Percentiles rank a stretch among this genome's conserved stretches.
Evolutionary conservation across 1,140 invertebrate species (phyloP).

Genomic region (Doryteuthis pealeii): DNA sequence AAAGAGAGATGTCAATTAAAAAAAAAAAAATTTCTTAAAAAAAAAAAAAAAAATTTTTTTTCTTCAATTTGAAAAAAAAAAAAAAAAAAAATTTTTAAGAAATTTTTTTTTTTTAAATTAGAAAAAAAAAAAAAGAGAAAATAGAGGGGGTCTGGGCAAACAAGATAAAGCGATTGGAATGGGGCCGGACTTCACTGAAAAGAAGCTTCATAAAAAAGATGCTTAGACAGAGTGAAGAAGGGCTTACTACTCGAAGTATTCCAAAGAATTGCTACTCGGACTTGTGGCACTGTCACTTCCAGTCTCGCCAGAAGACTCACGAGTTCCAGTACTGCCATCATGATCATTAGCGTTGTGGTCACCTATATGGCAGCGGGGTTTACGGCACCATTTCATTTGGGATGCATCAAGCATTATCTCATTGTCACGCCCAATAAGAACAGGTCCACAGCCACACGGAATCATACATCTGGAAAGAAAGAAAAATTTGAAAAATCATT

Average conservation of each 20-base stretch:
- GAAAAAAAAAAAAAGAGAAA: too few relatives aligned
- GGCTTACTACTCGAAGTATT: neutral
- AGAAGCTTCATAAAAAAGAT: neutral
- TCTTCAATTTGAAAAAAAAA: too few relatives aligned
- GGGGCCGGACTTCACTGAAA: too few relatives aligned
- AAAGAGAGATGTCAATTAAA: too few relatives aligned
- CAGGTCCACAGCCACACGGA: neutral
- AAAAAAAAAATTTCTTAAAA: too few relatives aligned
- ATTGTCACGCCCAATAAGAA: neutral
- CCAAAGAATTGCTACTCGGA: neutral
- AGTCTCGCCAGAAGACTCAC: neutral
- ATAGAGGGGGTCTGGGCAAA: too few relatives aligned
- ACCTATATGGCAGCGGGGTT: neutral
- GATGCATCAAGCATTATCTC: neutral
- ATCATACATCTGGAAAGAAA: neutral
- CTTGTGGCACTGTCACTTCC: neutral
- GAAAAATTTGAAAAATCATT: neutral
- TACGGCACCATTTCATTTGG: conserved; percentile 2
- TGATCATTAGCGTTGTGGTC: neutral
- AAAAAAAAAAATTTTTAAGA: too few relatives aligned
- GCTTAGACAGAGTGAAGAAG: neutral
- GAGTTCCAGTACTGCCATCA: neutral
- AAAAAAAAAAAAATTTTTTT: too few relatives aligned
- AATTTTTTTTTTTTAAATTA: too few relatives aligned
- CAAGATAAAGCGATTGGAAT: too few relatives aligned